Evolutionary conservation across 2,888 invertebrate species (phyloP).

Genomic region (Leptinotarsa tumamoca): DNA sequence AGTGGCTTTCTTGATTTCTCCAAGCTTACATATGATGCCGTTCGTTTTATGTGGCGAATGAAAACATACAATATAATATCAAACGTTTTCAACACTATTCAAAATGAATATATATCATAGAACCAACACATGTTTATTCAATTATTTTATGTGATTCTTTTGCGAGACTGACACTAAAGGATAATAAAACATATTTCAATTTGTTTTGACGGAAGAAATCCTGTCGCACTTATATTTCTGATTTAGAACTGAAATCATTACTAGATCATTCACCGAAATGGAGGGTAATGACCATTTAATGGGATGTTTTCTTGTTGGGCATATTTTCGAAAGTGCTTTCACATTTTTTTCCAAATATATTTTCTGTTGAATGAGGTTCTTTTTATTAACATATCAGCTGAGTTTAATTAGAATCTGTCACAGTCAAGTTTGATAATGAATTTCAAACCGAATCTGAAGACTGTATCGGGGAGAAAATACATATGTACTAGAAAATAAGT

Average conservation of each 20-base stretch:
- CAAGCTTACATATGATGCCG: too few species aligned
- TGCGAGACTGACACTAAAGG: conserved; percentile 47
- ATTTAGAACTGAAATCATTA: conserved; percentile 14
- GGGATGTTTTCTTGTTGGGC: neutral
- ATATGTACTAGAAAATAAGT: too few species aligned
- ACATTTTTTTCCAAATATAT: neutral
- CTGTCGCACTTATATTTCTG: conserved; percentile 44
- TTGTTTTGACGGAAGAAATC: conserved; percentile 56
- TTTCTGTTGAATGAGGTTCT: neutral
- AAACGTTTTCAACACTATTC: conserved; percentile 1
- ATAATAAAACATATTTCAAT: conserved; percentile 55
- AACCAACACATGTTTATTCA: conserved; percentile 50
- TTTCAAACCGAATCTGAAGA: too few species aligned
- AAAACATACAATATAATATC: neutral
- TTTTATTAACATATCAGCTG: too few species aligned
- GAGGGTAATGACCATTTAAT: conserved; percentile 3
- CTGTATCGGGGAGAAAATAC: too few species aligned
- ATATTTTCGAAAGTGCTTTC: neutral
- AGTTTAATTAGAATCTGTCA: too few species aligned
- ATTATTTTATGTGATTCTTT: conserved; percentile 50
- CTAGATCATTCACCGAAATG: neutral
- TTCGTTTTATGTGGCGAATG: neutral
- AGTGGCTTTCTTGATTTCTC: too few species aligned
- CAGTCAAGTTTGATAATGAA: too few species aligned
- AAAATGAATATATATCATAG: conserved; percentile 46